Conservation (phyloP, 2,888 invertebrate species). For the Mythimna vitellina region DNA sequence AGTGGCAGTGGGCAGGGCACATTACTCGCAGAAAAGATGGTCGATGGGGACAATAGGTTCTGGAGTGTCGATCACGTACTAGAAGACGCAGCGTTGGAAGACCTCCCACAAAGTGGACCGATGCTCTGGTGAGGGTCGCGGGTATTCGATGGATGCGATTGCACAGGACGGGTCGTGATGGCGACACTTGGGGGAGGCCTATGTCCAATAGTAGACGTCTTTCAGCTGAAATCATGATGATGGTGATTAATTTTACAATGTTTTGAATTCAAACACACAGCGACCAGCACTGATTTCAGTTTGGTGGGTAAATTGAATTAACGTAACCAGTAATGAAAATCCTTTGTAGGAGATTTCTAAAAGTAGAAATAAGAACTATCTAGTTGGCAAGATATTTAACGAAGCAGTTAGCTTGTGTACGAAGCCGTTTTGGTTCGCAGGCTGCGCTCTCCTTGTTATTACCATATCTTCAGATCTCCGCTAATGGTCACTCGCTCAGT, state of each 20-base stretch:
- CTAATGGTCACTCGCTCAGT: slow-evolving; percentile 58
- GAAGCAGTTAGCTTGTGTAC: slow-evolving; percentile 26
- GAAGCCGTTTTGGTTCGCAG: slow-evolving; percentile 25
- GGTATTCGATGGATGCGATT: no score
- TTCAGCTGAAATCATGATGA: no score
- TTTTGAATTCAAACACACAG: slow-evolving; percentile 11
- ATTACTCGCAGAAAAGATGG: no score
- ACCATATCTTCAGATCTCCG: slow-evolving; percentile 58
- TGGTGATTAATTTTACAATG: slow-evolving; percentile 13
- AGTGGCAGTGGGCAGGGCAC: no score
- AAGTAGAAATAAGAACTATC: slow-evolving; percentile 26
- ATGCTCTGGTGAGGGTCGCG: no score
- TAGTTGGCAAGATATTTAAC: slow-evolving; percentile 51
- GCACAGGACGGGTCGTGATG: no score
- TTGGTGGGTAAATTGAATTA: slow-evolving; percentile 16
- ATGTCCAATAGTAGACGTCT: no score
- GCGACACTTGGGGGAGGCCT: no score
- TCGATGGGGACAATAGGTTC: no score
- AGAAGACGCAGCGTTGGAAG: no score
- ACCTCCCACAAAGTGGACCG: no score
- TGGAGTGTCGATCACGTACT: no score
- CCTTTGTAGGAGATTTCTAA: slow-evolving; percentile 24
- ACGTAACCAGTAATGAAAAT: slow-evolving; percentile 16
- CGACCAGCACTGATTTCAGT: not conserved
- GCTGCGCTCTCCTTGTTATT: slow-evolving; percentile 51